Evolutionary conservation across 2,888 invertebrate genomes (phyloP), one percentile per base, ranked within the genome.

Genomic region (Dusona sp.): DNA sequence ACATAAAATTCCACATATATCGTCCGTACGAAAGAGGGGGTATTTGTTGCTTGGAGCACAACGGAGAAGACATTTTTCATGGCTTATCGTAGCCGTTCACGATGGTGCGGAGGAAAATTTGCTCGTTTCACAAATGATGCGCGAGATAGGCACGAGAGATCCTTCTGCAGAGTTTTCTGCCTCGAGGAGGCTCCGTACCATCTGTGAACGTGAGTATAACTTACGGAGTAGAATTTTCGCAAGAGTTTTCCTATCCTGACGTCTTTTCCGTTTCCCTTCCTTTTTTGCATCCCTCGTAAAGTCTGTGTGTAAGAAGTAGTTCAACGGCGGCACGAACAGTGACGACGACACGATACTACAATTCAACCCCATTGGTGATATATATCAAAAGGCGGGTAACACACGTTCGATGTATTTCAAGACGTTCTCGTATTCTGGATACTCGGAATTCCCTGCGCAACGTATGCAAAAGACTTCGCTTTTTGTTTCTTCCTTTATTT

Each of bases 11-110:
- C 11, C 19, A n/a, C 42, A 22, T 33, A 33, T 79, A 36, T 57
- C 42, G 48, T 22, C 16, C 51, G 19, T 22, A 11, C 9, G 29
- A 29, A 57, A 68, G 19, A 33, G 51, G 36, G 7, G 65, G 54
- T 57, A 22, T 57, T 61, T 72, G 67, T 68, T 74, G 74, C 65
- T 42, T 57, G 51, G 29, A 57, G 73, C 83, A 88, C 74, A 87
- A 88, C 89, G 84, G 80, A 85, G 79, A 81, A 85, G 85, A 87
- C 87, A 90, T 91, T 91, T 89, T 90, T 90, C 90, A 88, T 89
- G 90, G 90, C 90, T 91, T 91, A 91, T 91, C 91, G 89, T 88
- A 88, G 89, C 86, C 86, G 88, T 85, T 86, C 86, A 80, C 77
- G 68, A 77, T 83, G 87, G 79, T 70, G 73, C 80, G 54, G 78